Evolutionary conservation across 2,888 invertebrate species (phyloP), one percentile per base, ranked within the genome.

Genomic region (Dorcus parallelipipedus): DNA sequence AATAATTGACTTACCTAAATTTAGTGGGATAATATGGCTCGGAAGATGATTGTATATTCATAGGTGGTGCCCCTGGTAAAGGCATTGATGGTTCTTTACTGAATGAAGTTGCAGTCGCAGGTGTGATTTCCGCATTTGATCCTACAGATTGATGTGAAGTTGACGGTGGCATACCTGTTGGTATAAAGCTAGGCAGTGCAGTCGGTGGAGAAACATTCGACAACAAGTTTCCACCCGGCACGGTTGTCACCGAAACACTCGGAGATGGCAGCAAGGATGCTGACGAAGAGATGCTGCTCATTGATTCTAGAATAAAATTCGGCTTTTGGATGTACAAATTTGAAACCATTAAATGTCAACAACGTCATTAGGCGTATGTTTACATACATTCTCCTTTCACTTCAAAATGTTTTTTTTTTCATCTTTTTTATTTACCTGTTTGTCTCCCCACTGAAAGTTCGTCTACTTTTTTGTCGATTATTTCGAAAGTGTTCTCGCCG

Each of bases 131-230:
- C 10, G 7, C 9, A 14, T 9, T 26, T n/a, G 49, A 14, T n/a
- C n/a, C n/a, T n/a, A n/a, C n/a, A n/a, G n/a, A n/a, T 9, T 14
- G 14, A 14, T 14, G 14, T 14, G 38, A 49, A 17, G 76, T 71
- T 43, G 82, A 77, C 58, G 56, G 5, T 33, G 56, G 56, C 45
- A 52, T 14, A 9, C 48, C 52, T 38, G 81, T 82, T 9, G 86
- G 79, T 60, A 83, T 75, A 63, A 88, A 89, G 73, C 84, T 87
- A 0, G 88, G 89, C 43, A 89, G 77, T 66, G 85, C 84, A 26
- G 84, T 80, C 0, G 89, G 89, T 4, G 89, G 89, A 47, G 86
- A 82, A n/a, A 89, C 83, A 68, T 84, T 87, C 0, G 88, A 87
- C 53, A 89, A 73, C 59, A 88, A 71, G 73, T 86, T 87, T 43